Base-by-base conservation (phyloP, 2,888 invertebrate species). In the Macrosiphum euphorbiae region DNA sequence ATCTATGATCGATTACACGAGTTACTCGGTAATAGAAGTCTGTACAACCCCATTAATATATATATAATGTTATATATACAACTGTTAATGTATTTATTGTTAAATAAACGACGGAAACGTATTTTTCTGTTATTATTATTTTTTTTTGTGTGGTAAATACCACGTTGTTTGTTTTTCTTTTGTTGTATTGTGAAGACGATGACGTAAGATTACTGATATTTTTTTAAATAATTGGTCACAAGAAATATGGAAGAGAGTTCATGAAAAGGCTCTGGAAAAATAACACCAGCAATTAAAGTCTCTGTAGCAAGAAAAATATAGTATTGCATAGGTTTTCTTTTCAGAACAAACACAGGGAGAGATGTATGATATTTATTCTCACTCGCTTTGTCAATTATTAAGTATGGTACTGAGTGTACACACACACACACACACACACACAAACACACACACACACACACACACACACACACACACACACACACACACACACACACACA, bases 221-320 rank as follows among this genome's bases (percentile, higher is more conserved):
- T 86, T 78, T 86, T 47, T 20, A 91, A 58, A 91, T 91, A 86
- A 91, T 91, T 86, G 91, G 58, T 91, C 91, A 26, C 85, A 24
- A 78, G 35, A 1, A 78, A 35, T 78, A 24, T 55, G 16, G 20
- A 5, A 20, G 55, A 85, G 85, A 85, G 13, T 84, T 91, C 41
- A 28, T 8, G 91, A 50, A 91, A 85, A 55, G 44, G 28, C 90
- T 35, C 26, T 90, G 50, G 50, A 35, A 35, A 50, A 90, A 90
- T 50, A 50, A 44, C 61, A 44, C 44, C 10, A 47, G 91, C 91
- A 92, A 92, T 87, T 87, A 61, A 92, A 87, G 87, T 87, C 47
- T 26, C 35, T 55, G 91, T 92, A 61, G 86, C 86, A 35, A 87
- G 47, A 67, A n/a, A 35, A 87, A 90, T 52, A 35, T 50, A 78